These are phyloP conservation scores for Caradrina kadenii DNA, from an alignment of 2,888 invertebrate genomes.

Conservation along the genomic window DNA sequence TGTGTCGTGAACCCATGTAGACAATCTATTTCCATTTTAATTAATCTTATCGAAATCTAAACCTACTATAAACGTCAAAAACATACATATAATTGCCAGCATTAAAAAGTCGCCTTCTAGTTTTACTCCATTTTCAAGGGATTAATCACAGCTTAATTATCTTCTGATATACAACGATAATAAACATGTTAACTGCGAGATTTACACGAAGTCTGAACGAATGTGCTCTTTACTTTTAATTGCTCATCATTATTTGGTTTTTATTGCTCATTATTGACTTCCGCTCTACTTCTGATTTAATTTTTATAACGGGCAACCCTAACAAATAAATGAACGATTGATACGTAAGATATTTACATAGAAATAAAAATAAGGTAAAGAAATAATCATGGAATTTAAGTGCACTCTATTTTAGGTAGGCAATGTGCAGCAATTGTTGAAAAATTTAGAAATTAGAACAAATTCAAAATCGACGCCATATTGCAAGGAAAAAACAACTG, in stretches of 20 bases:
- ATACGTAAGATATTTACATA: background rate
- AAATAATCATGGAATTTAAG: background rate
- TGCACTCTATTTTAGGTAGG: background rate
- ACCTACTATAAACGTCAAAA: background rate
- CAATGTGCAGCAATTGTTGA: too few species aligned
- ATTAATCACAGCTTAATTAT: conserved; percentile 34
- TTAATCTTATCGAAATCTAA: background rate
- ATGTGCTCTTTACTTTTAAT: conserved; percentile 50
- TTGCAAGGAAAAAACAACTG: too few species aligned
- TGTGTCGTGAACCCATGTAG: too few species aligned
- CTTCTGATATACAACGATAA: conserved; percentile 17
- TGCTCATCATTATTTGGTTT: conserved; percentile 34
- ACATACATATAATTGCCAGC: background rate
- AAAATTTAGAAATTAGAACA: too few species aligned
- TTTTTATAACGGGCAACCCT: conserved; percentile 11
- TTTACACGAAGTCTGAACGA: conserved; percentile 31
- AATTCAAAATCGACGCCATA: too few species aligned
- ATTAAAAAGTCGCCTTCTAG: conserved; percentile 9
- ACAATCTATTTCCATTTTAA: background rate
- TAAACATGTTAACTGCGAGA: conserved; percentile 19
- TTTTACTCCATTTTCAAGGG: conserved; percentile 16
- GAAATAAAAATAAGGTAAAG: background rate
- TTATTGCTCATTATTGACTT: conserved; percentile 47
- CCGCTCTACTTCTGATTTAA: conserved; percentile 16
- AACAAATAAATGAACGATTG: background rate